A percentile compares a stretch with the other conserved stretches of the same genome.
Conservation (phyloP, 2,888 invertebrate genomes). For the Gandaritis pyraliata region DNA sequence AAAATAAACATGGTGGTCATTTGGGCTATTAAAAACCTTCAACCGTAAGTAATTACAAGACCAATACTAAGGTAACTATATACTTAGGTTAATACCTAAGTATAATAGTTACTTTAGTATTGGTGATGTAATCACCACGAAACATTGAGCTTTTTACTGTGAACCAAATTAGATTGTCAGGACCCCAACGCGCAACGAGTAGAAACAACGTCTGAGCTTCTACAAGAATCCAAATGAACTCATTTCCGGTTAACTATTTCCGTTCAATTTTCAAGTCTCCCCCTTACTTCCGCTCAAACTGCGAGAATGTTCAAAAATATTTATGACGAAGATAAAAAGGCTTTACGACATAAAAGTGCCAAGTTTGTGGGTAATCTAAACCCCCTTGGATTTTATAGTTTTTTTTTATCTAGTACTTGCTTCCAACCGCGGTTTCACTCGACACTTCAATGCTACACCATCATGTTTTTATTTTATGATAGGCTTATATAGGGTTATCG, state of each 20-base stretch:
- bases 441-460: not conserved
- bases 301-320: conserved; percentile 34
- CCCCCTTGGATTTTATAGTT: conserved; percentile 20
- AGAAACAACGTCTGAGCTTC: conserved; percentile 36
- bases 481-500: too few species aligned
- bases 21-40: too few species aligned
- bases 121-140: too few species aligned
- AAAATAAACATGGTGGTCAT: too few species aligned
- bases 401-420: conserved; percentile 10
- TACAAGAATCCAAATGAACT: conserved; percentile 51
- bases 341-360: conserved; percentile 24
- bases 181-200: conserved; percentile 13
- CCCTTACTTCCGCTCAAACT: conserved; percentile 47
- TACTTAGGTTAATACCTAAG: too few species aligned
- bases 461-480: not conserved
- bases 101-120: too few species aligned
- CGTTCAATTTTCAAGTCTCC: conserved; percentile 55
- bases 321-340: conserved; percentile 29
- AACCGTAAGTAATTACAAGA: too few species aligned
- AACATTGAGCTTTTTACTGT: not conserved
- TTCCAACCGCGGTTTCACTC: not conserved
- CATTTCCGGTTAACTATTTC: conserved; percentile 59
- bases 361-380: conserved; percentile 15
- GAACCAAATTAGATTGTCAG: conserved; percentile 17
- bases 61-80: too few species aligned